Base-by-base conservation (phyloP, 2,797 vertebrate species). In the Lutra lutra region DNA sequence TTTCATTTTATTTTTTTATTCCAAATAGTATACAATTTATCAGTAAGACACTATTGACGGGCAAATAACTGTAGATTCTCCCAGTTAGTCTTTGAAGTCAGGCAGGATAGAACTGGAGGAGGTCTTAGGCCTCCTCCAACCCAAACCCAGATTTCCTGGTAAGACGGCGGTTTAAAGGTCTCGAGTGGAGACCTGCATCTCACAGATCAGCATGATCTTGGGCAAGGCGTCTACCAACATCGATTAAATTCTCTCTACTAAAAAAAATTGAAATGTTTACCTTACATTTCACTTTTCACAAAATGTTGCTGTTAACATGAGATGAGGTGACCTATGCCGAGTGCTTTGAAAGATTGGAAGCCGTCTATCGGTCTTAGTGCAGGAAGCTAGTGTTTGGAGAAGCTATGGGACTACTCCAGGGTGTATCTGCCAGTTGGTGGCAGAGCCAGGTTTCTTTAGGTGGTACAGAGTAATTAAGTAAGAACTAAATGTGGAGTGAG, bases 201-300 rank as follows among this genome's bases (percentile, higher is more conserved):
- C 25, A 80, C 20, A 68, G 70, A 51, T 60, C 46, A 58, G 43
- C 2, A 5, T 23, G 9, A 78, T 94, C 58, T 48, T 58, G 38
- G 38, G 43, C 1, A 43, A 93, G 23, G 2, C 5, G 58, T 20
- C 68, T 43, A 48, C 18, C 29, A 38, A 54, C 10, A 89, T 46
- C 86, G 43, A 92, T 94, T 75, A 79, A 70, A 94, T 88, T 73
- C 40, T 46, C 46, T 85, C 11, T 87, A 29, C 78, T 84, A 27
- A 27, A 75, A 75, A 82, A 86, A 77, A 66, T 32, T 82, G 38
- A 35, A 66, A 32, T 72, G 54, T 60, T 40, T 79, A 70, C 43
- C 20, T 88, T 54, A 64, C 10, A 60, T 54, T 54, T 54, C 17
- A 17, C 15, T 54, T 54, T 54, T 54, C 17, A 54, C 51, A 54